phyloP scores from a whole-genome alignment of 1,140 invertebrate species.

The Drosophila kohkoa region DNA sequence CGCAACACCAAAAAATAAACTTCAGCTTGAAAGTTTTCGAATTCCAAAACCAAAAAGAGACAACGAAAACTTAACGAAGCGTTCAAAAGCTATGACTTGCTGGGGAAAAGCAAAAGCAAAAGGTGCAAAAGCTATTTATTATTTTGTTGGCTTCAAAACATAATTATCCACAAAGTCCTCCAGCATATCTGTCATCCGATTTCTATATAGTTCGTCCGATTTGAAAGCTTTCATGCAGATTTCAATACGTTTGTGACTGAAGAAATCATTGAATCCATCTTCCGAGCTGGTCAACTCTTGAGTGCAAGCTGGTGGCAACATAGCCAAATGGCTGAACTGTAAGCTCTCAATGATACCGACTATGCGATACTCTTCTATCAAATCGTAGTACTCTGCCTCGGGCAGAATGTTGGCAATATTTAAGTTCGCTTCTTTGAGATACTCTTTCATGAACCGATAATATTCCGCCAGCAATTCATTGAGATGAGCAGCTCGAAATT shows the following conservation, averaged over 20 bases:
- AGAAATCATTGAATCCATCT: constrained; percentile 81
- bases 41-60: constrained; percentile 42
- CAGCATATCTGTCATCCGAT: constrained; percentile 85
- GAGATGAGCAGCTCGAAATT: constrained; percentile 85
- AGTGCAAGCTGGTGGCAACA: constrained; percentile 77
- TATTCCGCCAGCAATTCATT: constrained; percentile 85
- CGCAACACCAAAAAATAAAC: constrained; percentile 30
- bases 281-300: constrained; percentile 80
- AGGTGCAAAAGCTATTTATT: no score
- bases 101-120: background rate
- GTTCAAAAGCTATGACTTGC: constrained; percentile 44
- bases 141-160: constrained; percentile 57
- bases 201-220: constrained; percentile 80
- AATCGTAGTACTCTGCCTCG: constrained; percentile 82
- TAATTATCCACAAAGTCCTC: constrained; percentile 86
- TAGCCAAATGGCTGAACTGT: constrained; percentile 85
- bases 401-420: constrained; percentile 81
- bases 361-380: constrained; percentile 84
- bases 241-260: constrained; percentile 84
- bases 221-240: constrained; percentile 85
- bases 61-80: constrained; percentile 62
- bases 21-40: constrained; percentile 65
- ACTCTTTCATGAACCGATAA: constrained; percentile 84
- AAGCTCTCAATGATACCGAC: constrained; percentile 86
- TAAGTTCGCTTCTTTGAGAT: constrained; percentile 80